Base-by-base conservation (phyloP, 2,888 invertebrate genomes). In the Macrophya annulata region DNA sequence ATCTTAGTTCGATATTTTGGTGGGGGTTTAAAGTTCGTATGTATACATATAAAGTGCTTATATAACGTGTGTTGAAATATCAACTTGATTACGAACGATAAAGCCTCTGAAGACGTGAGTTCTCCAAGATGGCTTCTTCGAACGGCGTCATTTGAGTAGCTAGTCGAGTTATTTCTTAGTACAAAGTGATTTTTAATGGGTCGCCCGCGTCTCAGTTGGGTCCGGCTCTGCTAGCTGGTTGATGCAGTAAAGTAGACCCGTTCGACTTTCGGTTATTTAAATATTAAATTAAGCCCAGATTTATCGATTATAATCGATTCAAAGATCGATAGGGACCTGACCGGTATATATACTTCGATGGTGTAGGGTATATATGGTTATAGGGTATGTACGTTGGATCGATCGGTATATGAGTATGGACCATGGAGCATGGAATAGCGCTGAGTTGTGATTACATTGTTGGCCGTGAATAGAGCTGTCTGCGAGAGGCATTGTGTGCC, bases 361-460 rank as follows among this genome's bases (percentile, higher is more conserved):
- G 48, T 45, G 9, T 68, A 8, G 17, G 1, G 68, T 37, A 17
- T 37, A 17, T 17, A 37, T 31, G 10, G 12, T 21, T 25, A 25
- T 37, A 71, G 0, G 10, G 37, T 71, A 40, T 5, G 37, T 17
- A n/a, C 3, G 6, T 10, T 71, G 8, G 5, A 15, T 17, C 31
- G 17, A 31, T 40, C 12, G 17, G n/a, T 21, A 74, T 25, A 21
- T 37, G 37, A n/a, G n/a, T 62, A 25, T n/a, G 81, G 51, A 81
- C 37, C 71, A 4, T 9, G 25, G 40, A 25, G 40, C 8, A 31
- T 55, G 77, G 83, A 90, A 89, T 91, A 90, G 85, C 88, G 91
- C 91, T 91, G 91, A 91, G 91, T 90, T 91, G 91, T 91, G 90
- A 91, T 91, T 90, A 89, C 89, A 91, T 91, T 91, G 91, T 91